Conservation (phyloP, 2,888 invertebrate genomes). For the Caradrina kadenii region DNA sequence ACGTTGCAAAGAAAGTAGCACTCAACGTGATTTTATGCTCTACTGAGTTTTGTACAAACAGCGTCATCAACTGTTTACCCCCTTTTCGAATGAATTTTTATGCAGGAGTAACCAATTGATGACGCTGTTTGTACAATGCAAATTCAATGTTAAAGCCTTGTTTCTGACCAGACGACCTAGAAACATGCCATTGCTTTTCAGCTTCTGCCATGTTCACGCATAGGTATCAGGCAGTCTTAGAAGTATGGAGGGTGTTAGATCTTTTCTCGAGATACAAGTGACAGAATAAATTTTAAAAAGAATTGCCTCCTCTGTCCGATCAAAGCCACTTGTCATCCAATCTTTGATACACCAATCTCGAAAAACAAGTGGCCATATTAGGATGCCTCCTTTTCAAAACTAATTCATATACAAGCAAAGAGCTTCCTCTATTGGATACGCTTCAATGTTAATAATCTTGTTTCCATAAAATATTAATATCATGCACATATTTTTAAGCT, state of each 20-base stretch:
- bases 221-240: too few relatives aligned
- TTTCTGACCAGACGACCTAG: too few relatives aligned
- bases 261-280: background rate
- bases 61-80: too few relatives aligned
- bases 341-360: background rate
- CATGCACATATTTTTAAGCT: slow-evolving; percentile 25
- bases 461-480: slow-evolving; percentile 37
- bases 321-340: background rate
- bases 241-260: too few relatives aligned
- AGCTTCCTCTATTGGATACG: background rate
- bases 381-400: background rate
- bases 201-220: too few relatives aligned
- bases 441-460: slow-evolving; percentile 2
- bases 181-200: too few relatives aligned
- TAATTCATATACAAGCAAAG: background rate
- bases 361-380: background rate
- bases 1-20: background rate
- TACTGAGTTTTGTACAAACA: background rate
- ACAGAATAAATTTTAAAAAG: background rate
- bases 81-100: too few relatives aligned
- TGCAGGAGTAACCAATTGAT: too few relatives aligned
- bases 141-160: background rate
- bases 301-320: background rate
- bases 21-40: background rate
- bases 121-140: background rate